A percentile compares a stretch with the other conserved stretches of the same genome.
Evolutionary conservation across 2,888 invertebrate genomes (phyloP).

Genomic region (Endotricha flammealis): DNA sequence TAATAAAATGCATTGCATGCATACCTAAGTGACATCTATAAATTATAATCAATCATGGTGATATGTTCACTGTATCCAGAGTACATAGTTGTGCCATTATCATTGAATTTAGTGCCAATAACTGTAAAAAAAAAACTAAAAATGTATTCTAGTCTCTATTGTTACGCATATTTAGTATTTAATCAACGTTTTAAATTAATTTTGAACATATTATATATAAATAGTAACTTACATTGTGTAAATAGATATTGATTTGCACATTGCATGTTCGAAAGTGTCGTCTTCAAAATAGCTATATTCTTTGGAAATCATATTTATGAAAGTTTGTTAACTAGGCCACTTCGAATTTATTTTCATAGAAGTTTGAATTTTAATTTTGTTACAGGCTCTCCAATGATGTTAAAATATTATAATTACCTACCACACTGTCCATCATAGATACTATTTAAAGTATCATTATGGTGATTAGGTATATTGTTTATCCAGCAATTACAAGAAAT

Average conservation of each 20-base stretch:
- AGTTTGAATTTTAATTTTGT: slow-evolving; percentile 24
- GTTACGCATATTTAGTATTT: slow-evolving; percentile 76
- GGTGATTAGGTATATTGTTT: neutral
- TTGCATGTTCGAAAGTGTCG: slow-evolving; percentile 54
- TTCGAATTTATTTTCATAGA: slow-evolving; percentile 31
- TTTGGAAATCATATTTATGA: slow-evolving; percentile 29
- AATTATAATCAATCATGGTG: slow-evolving; percentile 34
- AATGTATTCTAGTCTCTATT: slow-evolving; percentile 79
- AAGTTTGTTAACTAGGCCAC: slow-evolving; percentile 38
- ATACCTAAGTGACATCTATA: slow-evolving; percentile 31
- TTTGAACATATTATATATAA: slow-evolving; percentile 54
- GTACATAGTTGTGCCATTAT: slow-evolving; percentile 73
- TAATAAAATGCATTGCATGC: slow-evolving; percentile 42
- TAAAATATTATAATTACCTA: slow-evolving; percentile 11
- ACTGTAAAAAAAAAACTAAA: slow-evolving; percentile 64
- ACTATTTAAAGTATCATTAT: neutral
- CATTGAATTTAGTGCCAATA: slow-evolving; percentile 76
- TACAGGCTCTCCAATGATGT: slow-evolving; percentile 31
- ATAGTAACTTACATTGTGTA: slow-evolving; percentile 58
- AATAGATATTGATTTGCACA: slow-evolving; percentile 64
- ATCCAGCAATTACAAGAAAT: slow-evolving; percentile 1
- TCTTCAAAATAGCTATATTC: slow-evolving; percentile 33
- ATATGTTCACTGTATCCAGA: slow-evolving; percentile 50
- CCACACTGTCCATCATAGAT: slow-evolving; percentile 8
- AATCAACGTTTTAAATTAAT: slow-evolving; percentile 70